These are phyloP conservation scores for Poeciliopsis occidentalis DNA, from an alignment of 2,113 vertebrate genomes.

Conservation along the genomic window DNA sequence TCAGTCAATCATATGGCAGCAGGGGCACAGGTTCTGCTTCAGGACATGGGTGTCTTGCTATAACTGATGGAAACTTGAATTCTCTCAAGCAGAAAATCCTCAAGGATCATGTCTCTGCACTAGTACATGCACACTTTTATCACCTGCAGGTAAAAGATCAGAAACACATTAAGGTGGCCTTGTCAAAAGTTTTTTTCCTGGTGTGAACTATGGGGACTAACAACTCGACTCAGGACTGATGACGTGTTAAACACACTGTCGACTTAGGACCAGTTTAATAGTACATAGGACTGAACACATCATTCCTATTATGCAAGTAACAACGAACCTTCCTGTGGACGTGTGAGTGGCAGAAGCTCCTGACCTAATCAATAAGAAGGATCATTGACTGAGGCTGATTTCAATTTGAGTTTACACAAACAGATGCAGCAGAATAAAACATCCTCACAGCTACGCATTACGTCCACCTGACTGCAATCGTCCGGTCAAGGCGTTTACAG, in stretches of 20 bases:
- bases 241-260: slow-evolving; percentile 70
- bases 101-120: neutral
- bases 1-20: neutral
- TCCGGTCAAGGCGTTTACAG: neutral
- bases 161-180: too few relatives aligned
- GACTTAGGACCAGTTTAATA: slow-evolving; percentile 57
- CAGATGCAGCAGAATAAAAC: neutral
- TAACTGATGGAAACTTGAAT: neutral
- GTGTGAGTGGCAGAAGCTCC: slow-evolving; percentile 6
- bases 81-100: too few relatives aligned
- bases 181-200: neutral
- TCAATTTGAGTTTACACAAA: neutral
- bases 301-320: slow-evolving; percentile 59
- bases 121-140: neutral
- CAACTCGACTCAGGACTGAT: slow-evolving; percentile 26
- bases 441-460: neutral
- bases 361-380: slow-evolving; percentile 31
- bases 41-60: neutral
- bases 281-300: slow-evolving; percentile 68
- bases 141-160: too few relatives aligned
- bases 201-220: slow-evolving; percentile 20
- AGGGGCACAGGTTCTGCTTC: neutral
- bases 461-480: neutral
- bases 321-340: slow-evolving; percentile 5
- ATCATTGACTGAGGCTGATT: neutral